Percentiles rank a stretch among this genome's conserved stretches.
Evolutionary conservation across 2,797 vertebrate species (phyloP).

Genomic region (Macropodus opercularis): DNA sequence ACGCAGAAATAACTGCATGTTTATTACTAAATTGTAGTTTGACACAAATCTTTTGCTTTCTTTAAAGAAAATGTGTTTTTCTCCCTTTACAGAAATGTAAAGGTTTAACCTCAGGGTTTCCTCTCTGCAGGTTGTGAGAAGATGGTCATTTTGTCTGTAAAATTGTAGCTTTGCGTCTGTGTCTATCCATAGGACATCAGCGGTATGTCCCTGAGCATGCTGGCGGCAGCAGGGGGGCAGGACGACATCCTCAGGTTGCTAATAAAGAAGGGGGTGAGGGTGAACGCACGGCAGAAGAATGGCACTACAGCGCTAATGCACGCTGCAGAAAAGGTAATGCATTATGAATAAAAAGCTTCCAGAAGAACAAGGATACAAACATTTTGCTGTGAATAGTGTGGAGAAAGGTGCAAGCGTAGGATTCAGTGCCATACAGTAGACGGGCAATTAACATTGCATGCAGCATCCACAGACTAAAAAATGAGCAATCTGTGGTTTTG

Average conservation of each 20-base stretch:
- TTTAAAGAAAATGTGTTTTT: too few species aligned
- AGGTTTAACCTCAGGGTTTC: too few species aligned
- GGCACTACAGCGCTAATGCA: slow-evolving; percentile 96
- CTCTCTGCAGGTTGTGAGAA: background rate
- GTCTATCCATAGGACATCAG: slow-evolving; percentile 87
- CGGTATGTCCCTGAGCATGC: slow-evolving; percentile 96
- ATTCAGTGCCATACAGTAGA: too few species aligned
- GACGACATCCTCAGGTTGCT: slow-evolving; percentile 94
- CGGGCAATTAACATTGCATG: too few species aligned
- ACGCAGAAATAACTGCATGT: too few species aligned
- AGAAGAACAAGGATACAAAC: too few species aligned
- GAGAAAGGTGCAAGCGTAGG: too few species aligned
- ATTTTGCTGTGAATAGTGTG: too few species aligned
- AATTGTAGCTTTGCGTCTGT: background rate
- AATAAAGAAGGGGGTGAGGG: slow-evolving; percentile 92
- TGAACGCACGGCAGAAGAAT: slow-evolving; percentile 93
- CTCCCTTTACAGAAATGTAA: too few species aligned
- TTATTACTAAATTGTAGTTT: too few species aligned
- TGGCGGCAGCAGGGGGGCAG: slow-evolving; percentile 94
- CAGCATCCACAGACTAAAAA: background rate
- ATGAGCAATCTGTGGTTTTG: background rate
- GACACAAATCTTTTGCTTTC: too few species aligned
- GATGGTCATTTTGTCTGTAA: background rate
- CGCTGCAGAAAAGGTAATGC: slow-evolving; percentile 93
- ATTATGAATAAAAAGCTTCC: too few species aligned